phyloP scores from a whole-genome alignment of 2,113 vertebrate genomes.

The Crotalus horridus region DNA sequence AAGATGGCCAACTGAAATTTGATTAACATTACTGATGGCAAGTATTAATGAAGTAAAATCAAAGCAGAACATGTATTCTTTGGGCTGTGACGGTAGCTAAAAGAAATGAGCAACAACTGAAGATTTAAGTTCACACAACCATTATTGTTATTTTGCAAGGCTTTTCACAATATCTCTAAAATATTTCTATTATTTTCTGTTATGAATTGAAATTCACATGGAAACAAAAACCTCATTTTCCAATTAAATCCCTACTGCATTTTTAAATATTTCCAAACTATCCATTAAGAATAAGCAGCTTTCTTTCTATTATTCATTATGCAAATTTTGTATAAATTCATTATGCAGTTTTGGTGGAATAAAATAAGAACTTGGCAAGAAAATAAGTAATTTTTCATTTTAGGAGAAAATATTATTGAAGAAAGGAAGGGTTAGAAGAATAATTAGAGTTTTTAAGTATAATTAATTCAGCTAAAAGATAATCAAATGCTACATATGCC shows the following conservation, averaged over 20 bases:
- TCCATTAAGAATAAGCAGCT: not conserved
- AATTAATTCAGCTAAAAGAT: not conserved
- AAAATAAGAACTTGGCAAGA: not conserved
- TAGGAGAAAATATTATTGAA: conserved; percentile 3
- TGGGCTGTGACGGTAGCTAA: not conserved
- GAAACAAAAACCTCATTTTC: not conserved
- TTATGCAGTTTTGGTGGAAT: not conserved
- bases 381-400: not conserved
- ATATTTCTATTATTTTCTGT: conserved; percentile 7
- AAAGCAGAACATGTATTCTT: not conserved
- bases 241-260: not conserved
- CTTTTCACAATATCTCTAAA: not conserved
- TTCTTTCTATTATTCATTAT: not conserved
- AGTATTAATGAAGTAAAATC: not conserved
- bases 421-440: not conserved
- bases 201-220: not conserved
- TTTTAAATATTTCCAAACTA: not conserved
- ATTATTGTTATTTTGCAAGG: not conserved
- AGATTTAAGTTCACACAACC: not conserved
- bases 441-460: not conserved
- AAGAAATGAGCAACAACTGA: not conserved
- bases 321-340: not conserved
- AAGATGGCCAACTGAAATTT: conserved; percentile 30
- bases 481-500: not conserved
- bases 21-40: conserved; percentile 10